These are phyloP conservation scores for Colossoma macropomum DNA, from an alignment of 2,113 vertebrate genomes.

Conservation along the genomic window DNA sequence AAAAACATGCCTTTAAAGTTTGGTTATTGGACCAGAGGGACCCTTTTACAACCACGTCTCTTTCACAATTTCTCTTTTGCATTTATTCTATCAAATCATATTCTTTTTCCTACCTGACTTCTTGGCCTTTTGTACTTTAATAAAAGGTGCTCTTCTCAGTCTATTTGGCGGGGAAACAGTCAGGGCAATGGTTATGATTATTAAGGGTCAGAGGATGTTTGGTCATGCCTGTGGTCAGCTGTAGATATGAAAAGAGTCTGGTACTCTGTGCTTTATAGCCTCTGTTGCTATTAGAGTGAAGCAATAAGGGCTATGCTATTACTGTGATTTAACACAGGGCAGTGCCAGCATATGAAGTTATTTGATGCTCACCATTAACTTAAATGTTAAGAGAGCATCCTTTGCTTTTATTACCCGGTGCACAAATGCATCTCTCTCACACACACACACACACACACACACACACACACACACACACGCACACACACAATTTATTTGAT, in stretches of 20 bases:
- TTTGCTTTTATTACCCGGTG: not conserved
- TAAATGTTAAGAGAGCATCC: not conserved
- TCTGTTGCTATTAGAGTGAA: not conserved
- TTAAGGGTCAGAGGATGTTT: not conserved
- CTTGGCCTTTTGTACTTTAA: not conserved
- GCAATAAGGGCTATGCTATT: not conserved
- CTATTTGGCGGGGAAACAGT: not conserved
- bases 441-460: not conserved
- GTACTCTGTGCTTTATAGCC: not conserved
- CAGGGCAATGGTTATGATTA: not conserved
- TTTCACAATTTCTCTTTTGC: not conserved
- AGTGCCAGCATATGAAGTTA: not conserved
- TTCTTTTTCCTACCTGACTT: not conserved
- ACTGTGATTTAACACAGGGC: not conserved
- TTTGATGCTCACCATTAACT: conserved; percentile 8
- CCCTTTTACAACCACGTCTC: conserved; percentile 28
- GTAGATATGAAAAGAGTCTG: not conserved
- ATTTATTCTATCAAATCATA: not conserved
- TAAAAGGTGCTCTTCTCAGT: not conserved
- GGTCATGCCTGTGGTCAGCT: not conserved
- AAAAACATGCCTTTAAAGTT: conserved; percentile 38
- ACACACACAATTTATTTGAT: not conserved
- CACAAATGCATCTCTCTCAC: not conserved
- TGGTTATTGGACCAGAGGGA: conserved; percentile 40
- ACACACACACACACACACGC: not conserved